Evolutionary conservation across 2,113 vertebrate species (phyloP), one percentile per base, ranked within the genome.

Genomic region (Phalacrocorax pelagicus): DNA sequence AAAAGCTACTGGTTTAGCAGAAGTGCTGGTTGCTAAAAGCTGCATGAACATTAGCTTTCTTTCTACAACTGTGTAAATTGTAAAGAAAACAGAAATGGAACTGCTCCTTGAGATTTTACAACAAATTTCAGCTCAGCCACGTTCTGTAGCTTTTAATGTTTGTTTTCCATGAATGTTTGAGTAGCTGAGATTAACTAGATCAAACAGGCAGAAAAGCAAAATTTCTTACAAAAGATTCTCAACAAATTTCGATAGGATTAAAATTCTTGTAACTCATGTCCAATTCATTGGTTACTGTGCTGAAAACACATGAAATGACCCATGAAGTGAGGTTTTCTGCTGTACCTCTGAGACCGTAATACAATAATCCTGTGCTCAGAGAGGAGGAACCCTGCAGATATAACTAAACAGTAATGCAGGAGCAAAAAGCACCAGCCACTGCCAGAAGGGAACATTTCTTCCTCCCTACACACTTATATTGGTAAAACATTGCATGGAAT

Each of bases 151-250:
- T 81, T 90, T 85, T 51, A 17, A 10, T 79, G 38, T 96, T 89
- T 94, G 42, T 84, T 91, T 96, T 94, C 86, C 51, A 94, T 86
- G 51, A 92, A 94, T 95, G 32, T 74, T 55, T 94, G 72, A 96
- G 57, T 52, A 96, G 47, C 14, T 78, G 47, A 91, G 59, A 92
- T 84, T 73, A 80, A 88, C 72, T 78, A 84, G 36, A 69, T 72
- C 57, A 59, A 94, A 72, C 34, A 85, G 38, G 7, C 9, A 81
- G 32, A 61, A 86, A 91, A 89, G 26, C 4, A 87, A 92, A 92
- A 63, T 18, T 72, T 91, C 1, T 0, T 47, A 6, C 11, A 72
- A 63, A 87, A 57, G 4, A 32, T 83, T 81, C 78, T 57, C 51
- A 86, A 49, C 19, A 11, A 88, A 74, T 86, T 93, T 88, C 94